Base-by-base conservation (phyloP, 1,140 invertebrate species). In the Lasaia peninsularis region DNA sequence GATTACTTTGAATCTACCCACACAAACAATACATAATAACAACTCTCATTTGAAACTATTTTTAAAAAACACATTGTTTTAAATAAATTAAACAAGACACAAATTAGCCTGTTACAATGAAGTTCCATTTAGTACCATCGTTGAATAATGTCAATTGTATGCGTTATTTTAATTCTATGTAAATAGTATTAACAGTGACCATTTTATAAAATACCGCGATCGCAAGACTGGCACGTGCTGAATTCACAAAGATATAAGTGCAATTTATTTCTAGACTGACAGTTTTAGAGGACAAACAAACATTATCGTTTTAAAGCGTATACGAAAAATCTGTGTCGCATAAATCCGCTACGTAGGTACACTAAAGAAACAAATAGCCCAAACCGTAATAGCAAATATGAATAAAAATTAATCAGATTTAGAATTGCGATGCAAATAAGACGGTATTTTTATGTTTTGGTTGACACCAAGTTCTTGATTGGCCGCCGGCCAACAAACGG, bases 391-490 rank as follows among this genome's bases (percentile, higher is more conserved):
- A 48, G 44, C 20, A 48, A 21, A 48, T 21, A 21, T 48, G 28
- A 52, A 18, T 28, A 28, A 32, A 18, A 52, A 52, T 52, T 9
- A 52, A 52, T 34, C 51, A 52, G 14, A 16, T 52, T 52, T 52
- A 52, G 28, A 34, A 33, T 32, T 52, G 51, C 51, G 51, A 52
- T 52, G 52, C 35, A 12, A 35, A 33, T 50, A 33, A 37, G 67
- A 72, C 62, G 73, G 73, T 84, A 81, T 84, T 84, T 85, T 77
- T 70, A 70, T 69, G 74, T 78, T 72, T 78, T 68, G 61, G 82
- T 88, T 88, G 85, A 86, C 85, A 88, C 69, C 78, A 69, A 66
- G 58, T 60, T 65, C 60, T 63, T 67, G 53, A 55, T 62, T 85
- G 86, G 83, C 78, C 32, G 12, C 7, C 11, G 18, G 85, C 81